phyloP scores from a whole-genome alignment of 1,140 invertebrate genomes.

The Drosophila suzukii region DNA sequence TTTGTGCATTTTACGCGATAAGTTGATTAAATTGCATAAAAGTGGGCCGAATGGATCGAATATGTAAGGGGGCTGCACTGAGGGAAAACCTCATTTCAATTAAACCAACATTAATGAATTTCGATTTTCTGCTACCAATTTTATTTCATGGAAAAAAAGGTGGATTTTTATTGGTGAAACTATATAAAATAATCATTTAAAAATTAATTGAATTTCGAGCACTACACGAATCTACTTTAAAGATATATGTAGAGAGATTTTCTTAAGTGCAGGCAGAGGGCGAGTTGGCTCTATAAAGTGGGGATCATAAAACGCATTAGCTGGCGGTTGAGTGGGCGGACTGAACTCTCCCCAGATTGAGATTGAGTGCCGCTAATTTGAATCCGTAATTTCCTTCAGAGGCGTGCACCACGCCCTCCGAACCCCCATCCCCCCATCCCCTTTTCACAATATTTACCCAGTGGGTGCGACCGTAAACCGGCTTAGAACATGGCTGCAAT shows the following conservation, averaged over 20 bases:
- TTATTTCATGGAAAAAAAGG: no score
- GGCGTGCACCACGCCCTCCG: conserved; percentile 16
- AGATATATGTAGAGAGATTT: neutral
- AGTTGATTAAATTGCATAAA: conserved; percentile 81
- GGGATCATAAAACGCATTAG: conserved; percentile 64
- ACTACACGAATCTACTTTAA: neutral
- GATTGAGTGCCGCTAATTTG: conserved; percentile 81
- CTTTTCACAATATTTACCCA: conserved; percentile 32
- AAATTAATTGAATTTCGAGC: neutral
- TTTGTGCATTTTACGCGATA: conserved; percentile 68
- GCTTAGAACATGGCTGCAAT: conserved; percentile 66
- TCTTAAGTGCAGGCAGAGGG: conserved; percentile 1
- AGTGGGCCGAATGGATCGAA: conserved; percentile 45
- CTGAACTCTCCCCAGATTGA: conserved; percentile 71
- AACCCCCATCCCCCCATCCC: neutral
- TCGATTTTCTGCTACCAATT: no score
- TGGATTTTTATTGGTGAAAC: no score
- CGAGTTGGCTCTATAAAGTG: conserved; percentile 32
- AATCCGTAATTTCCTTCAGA: conserved; percentile 74
- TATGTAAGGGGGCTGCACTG: conserved; percentile 2
- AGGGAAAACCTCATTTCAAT: neutral
- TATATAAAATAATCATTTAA: no score
- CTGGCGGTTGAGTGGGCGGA: conserved; percentile 52
- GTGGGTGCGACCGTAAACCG: conserved; percentile 53
- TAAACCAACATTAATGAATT: no score